Percentiles rank a stretch among this genome's conserved stretches.
These are phyloP conservation scores for Mayetiola destructor DNA, from an alignment of 2,888 invertebrate species.

Conservation along the genomic window DNA sequence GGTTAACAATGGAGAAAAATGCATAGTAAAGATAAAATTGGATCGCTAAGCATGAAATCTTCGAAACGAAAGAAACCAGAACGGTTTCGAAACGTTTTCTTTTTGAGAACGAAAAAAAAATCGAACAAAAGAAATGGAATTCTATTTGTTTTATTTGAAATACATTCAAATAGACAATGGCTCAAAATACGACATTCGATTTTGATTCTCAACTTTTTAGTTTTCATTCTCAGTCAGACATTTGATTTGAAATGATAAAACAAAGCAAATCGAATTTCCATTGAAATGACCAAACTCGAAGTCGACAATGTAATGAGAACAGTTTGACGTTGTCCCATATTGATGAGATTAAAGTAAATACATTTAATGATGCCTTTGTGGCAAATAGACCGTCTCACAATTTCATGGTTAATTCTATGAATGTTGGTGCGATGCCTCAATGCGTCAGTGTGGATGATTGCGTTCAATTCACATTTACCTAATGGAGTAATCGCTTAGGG, in stretches of 20 bases:
- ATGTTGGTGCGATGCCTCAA: neutral
- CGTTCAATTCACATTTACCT: neutral
- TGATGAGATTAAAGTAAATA: neutral
- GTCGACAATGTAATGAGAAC: neutral
- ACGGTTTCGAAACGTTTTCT: no score
- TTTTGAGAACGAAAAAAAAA: conserved; percentile 1
- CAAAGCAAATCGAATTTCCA: neutral
- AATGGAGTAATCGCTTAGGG: conserved; percentile 3
- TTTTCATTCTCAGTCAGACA: neutral
- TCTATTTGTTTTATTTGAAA: conserved; percentile 8
- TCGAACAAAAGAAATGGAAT: no score
- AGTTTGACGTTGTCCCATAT: neutral
- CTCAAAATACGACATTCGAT: neutral
- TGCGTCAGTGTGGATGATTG: neutral
- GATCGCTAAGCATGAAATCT: conserved; percentile 7
- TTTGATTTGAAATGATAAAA: conserved; percentile 5
- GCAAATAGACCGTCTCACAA: neutral
- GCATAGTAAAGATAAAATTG: conserved; percentile 10
- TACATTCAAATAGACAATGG: neutral
- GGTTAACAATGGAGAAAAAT: neutral
- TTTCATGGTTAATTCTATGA: neutral
- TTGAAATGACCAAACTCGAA: neutral
- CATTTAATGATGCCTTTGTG: neutral
- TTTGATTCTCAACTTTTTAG: no score
- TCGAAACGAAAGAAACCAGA: no score